Conservation (phyloP, 1,140 invertebrate species). For the Papilio aristodemus region DNA sequence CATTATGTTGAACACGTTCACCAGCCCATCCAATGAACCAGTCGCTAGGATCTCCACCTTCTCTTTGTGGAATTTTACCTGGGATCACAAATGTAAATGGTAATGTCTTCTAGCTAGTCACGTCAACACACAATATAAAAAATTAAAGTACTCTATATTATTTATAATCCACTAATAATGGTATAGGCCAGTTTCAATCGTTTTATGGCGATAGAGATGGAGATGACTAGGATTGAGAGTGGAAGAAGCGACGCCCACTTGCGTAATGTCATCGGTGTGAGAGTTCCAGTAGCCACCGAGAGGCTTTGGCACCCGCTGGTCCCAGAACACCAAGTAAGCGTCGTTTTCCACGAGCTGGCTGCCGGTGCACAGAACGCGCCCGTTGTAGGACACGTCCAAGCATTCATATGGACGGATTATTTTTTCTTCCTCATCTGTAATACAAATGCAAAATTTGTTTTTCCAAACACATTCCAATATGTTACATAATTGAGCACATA, state of each 20-base stretch:
- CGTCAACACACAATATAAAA: too few relatives aligned
- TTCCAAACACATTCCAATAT: not conserved
- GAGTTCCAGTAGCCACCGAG: slow-evolving; percentile 93
- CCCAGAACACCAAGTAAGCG: slow-evolving; percentile 91
- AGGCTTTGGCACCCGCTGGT: slow-evolving; percentile 84
- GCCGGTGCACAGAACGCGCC: slow-evolving; percentile 87
- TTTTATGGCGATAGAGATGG: not conserved
- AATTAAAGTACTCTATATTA: too few relatives aligned
- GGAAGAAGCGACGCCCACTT: slow-evolving; percentile 68
- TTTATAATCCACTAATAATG: too few relatives aligned
- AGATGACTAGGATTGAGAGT: not conserved
- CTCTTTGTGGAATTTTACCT: slow-evolving; percentile 89
- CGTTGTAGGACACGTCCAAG: slow-evolving; percentile 89
- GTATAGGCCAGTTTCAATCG: too few relatives aligned
- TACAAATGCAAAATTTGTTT: not conserved
- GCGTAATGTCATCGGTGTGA: slow-evolving; percentile 91
- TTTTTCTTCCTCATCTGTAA: slow-evolving; percentile 74
- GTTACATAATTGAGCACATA: not conserved
- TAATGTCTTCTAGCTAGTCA: too few relatives aligned
- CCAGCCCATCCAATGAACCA: slow-evolving; percentile 91
- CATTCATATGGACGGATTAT: slow-evolving; percentile 79
- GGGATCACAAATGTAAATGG: slow-evolving; percentile 38
- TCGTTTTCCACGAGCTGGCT: slow-evolving; percentile 87
- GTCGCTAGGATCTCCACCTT: slow-evolving; percentile 86
- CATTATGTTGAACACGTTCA: slow-evolving; percentile 92